Evolutionary conservation across 92 coral and sea anemone genomes (phyloP).

Genomic region (Paramuricea clavata): DNA sequence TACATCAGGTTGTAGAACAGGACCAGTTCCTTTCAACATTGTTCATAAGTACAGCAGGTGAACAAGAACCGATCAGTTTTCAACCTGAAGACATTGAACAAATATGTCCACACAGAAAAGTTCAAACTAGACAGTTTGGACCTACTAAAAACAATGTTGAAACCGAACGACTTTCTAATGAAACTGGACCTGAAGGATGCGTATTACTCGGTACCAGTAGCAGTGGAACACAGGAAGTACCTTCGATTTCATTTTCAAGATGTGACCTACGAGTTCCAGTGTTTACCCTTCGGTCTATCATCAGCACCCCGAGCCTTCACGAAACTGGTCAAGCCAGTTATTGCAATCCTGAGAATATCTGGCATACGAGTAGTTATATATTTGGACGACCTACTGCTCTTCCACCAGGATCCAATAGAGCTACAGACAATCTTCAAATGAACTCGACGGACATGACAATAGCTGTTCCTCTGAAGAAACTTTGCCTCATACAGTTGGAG

Average conservation of each 20-base stretch:
- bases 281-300: conserved; percentile 61
- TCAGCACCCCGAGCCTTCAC: conserved; percentile 54
- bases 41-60: conserved; percentile 28
- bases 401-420: conserved; percentile 40
- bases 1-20: conserved; percentile 9
- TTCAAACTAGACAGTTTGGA: conserved; percentile 74
- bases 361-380: conserved; percentile 53
- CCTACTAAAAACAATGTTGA: conserved; percentile 54
- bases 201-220: conserved; percentile 39
- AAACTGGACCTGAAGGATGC: conserved; percentile 52
- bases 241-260: conserved; percentile 50
- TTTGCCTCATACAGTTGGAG: conserved; percentile 20
- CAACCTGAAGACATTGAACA: conserved; percentile 59
- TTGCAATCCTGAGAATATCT: conserved; percentile 11
- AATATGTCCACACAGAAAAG: conserved; percentile 60
- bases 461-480: conserved; percentile 36
- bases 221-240: conserved; percentile 35
- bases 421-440: conserved; percentile 28
- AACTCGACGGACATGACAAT: conserved; percentile 1
- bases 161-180: conserved; percentile 50
- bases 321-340: conserved; percentile 40
- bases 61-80: conserved; percentile 40
- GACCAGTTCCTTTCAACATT: conserved; percentile 58
- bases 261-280: conserved; percentile 62
- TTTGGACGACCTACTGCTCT: conserved; percentile 45